These are phyloP conservation scores for Liposcelis brunnea DNA, from an alignment of 2,888 invertebrate genomes.

Conservation along the genomic window DNA sequence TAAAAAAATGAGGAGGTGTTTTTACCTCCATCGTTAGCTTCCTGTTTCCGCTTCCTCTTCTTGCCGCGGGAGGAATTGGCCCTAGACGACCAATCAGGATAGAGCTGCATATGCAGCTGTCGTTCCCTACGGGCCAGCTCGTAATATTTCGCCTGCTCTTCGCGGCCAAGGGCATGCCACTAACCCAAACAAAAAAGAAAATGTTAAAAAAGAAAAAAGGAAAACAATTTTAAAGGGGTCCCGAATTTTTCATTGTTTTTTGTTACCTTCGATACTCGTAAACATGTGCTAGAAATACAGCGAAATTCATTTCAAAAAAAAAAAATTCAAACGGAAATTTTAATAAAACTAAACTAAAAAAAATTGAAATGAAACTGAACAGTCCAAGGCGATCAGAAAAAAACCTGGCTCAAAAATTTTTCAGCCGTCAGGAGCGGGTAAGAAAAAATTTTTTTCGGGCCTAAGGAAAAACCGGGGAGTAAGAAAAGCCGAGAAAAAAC, in stretches of 20 bases:
- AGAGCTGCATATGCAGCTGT: slow-evolving; percentile 97
- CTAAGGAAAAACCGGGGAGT: no score
- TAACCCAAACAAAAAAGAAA: slow-evolving; percentile 30
- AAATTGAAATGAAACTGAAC: slow-evolving; percentile 13
- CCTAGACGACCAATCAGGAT: slow-evolving; percentile 99
- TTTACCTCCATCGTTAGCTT: slow-evolving; percentile 92
- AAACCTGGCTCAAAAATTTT: no score
- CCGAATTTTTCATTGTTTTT: slow-evolving; percentile 19
- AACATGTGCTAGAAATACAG: slow-evolving; percentile 10
- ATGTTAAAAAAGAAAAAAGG: slow-evolving; percentile 22
- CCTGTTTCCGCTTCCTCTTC: slow-evolving; percentile 99
- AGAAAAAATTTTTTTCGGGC: no score
- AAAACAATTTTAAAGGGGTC: slow-evolving; percentile 16
- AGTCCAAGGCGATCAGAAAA: no score
- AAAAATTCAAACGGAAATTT: slow-evolving; percentile 15
- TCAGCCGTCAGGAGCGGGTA: no score
- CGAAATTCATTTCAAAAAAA: slow-evolving; percentile 17
- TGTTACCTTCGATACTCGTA: slow-evolving; percentile 8
- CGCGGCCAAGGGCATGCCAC: slow-evolving; percentile 99
- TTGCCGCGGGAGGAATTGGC: slow-evolving; percentile 99
- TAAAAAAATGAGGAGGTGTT: slow-evolving; percentile 21
- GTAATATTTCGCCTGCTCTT: slow-evolving; percentile 99
- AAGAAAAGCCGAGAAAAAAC: no score
- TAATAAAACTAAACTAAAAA: slow-evolving; percentile 18
- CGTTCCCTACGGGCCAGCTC: slow-evolving; percentile 96